Evolutionary conservation across 2,113 vertebrate species (phyloP), one percentile per base, ranked within the genome.

Genomic region (Lepisosteus oculatus): DNA sequence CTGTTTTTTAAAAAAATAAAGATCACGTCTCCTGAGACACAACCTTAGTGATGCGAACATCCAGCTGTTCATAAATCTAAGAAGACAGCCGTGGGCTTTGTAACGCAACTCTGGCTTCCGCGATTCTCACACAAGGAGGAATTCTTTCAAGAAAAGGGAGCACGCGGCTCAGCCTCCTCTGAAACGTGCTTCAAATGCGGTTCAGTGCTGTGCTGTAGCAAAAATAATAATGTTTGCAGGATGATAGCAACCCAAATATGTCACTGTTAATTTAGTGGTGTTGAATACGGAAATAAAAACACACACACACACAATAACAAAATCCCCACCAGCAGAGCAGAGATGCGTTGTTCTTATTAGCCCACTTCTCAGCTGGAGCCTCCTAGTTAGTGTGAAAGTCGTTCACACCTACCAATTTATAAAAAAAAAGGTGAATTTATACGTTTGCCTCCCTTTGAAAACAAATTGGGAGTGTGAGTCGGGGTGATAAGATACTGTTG

Each of bases 231-330:
- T 68, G 65, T 62, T 73, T 62, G 51, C 56, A 43, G 45, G 12
- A 29, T 29, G 56, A 61, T 15, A 73, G 45, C 65, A 73, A 73
- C 72, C 72, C 65, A 73, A 61, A 68, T 62, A 73, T 73, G 72
- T 73, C 72, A 73, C 15, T n/a, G 44, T 55, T 61, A 59, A 73
- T 73, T 73, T 73, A 54, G 45, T 13, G 45, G 55, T 47, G 44
- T 17, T 12, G 72, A 62, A 56, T 14, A 45, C 3, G 12, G n/a
- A 44, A 61, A 29, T 29, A 57, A 55, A 67, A 59, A 51, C 47
- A 51, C 47, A 51, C 47, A 51, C 47, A 51, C 47, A 51, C 8
- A 51, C 5, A 51, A 51, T 6, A 51, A 51, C 9, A 51, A 6
- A 51, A 6, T 51, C 47, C 47, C 47, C 47, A 51, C 9, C 9